Percentiles rank a stretch among this genome's conserved stretches.
Evolutionary conservation across 1,140 invertebrate species (phyloP).

Genomic region (Zaprionus camerounensis): DNA sequence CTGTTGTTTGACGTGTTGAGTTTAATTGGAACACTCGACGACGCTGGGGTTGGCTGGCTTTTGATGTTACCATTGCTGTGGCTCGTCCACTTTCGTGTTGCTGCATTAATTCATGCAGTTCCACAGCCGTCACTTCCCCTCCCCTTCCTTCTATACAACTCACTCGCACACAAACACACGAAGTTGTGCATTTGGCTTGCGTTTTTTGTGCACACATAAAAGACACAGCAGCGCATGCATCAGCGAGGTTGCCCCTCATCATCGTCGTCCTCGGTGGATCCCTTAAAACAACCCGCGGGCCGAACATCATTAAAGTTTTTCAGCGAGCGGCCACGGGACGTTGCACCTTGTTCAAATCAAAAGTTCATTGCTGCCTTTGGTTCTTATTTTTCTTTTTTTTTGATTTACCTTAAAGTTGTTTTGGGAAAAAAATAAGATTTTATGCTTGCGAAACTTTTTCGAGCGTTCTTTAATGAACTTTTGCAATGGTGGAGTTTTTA

Average conservation of each 20-base stretch:
- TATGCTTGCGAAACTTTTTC: background rate
- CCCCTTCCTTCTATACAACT: no score
- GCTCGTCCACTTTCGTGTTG: constrained; percentile 33
- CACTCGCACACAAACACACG: constrained; percentile 33
- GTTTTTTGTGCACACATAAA: constrained; percentile 53
- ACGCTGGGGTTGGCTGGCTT: constrained; percentile 41
- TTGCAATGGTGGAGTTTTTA: background rate
- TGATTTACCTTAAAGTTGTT: background rate
- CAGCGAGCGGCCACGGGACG: constrained; percentile 16
- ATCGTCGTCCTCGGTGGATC: background rate
- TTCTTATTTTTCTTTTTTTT: background rate
- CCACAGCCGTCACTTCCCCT: constrained; percentile 40
- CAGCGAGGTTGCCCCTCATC: background rate
- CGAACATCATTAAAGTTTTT: constrained; percentile 65
- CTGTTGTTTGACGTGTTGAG: constrained; percentile 80
- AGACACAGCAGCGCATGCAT: constrained; percentile 27
- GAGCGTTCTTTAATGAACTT: constrained; percentile 2
- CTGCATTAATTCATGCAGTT: constrained; percentile 76
- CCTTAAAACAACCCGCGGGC: constrained; percentile 12
- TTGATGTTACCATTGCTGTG: constrained; percentile 65
- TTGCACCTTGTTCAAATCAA: constrained; percentile 65
- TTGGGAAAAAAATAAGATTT: background rate
- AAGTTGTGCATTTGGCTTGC: constrained; percentile 50
- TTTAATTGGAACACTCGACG: constrained; percentile 79
- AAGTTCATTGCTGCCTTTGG: constrained; percentile 60